Evolutionary conservation across 1,140 invertebrate species (phyloP), one percentile per base, ranked within the genome.

Genomic region (Matsumurasca onukii): DNA sequence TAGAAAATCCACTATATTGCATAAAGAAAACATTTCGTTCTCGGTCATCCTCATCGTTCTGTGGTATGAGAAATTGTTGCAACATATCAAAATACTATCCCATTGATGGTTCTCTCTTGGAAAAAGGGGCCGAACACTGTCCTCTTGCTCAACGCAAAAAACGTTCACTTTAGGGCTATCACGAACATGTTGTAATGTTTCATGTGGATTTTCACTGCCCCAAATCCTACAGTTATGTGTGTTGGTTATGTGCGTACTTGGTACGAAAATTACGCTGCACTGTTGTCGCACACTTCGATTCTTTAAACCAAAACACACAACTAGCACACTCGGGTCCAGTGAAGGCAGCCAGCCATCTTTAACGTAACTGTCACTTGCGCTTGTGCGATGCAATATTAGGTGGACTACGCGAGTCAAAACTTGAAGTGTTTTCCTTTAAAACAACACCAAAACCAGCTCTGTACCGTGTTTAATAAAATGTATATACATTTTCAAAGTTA

Each of bases 301-400:
- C 22, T 63, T 63, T 20, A 63, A 63, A 63, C 25, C 30, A 63
- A 63, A 63, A 25, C 22, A 29, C 34, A 45, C 49, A 52, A 20
- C 5, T 52, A 20, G 49, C 49, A 52, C 20, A 22, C 49, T 52
- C 49, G 9, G 63, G 31, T 66, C 63, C 31, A 48, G 31, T 66
- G 17, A 62, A 62, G 20, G 49, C 49, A 52, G 49, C 49, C 5
- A 20, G 5, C 34, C n/a, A n/a, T 45, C 17, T 17, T 52, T 52
- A 12, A 20, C 49, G 20, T 52, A 52, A 52, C 49, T 52, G 20
- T 22, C 49, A 22, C 49, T 52, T 17, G 20, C 12, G 49, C 49
- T 52, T 52, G 49, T 22, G 12, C 49, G 49, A 52, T 52, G 12
- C 12, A 3, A 22, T 22, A 52, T 22, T 52, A 52, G n/a, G 49